A percentile compares a stretch with the other conserved stretches of the same genome.
These are phyloP conservation scores for Chloropsis hardwickii DNA, from an alignment of 2,113 vertebrate species.

Conservation along the genomic window DNA sequence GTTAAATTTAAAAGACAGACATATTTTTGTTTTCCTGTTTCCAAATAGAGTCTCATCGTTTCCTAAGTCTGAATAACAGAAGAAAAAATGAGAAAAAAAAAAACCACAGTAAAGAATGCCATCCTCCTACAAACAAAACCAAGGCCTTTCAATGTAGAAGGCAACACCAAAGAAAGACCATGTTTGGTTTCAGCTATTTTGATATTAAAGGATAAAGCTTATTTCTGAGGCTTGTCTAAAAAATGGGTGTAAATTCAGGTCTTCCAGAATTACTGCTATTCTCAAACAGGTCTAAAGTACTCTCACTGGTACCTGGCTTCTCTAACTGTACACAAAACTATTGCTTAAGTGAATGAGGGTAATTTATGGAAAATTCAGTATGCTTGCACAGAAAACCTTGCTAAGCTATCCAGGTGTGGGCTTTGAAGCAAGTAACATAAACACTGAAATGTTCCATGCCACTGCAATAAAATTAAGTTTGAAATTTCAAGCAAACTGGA, in stretches of 20 bases:
- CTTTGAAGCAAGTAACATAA: neutral
- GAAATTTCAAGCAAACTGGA: neutral
- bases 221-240: neutral
- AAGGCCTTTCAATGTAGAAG: neutral
- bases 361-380: neutral
- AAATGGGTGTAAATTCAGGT: neutral
- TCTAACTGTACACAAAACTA: neutral
- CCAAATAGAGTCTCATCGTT: slow-evolving; percentile 7
- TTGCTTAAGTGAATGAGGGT: neutral
- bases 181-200: neutral
- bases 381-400: neutral
- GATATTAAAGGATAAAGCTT: neutral
- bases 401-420: neutral
- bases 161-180: neutral
- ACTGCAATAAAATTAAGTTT: neutral
- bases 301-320: neutral
- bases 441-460: neutral
- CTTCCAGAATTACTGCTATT: neutral
- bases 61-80: neutral
- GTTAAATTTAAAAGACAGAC: slow-evolving; percentile 35
- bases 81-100: neutral
- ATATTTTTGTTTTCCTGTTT: slow-evolving; percentile 40
- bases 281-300: neutral
- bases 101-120: neutral
- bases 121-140: neutral